Percentiles rank a stretch among this genome's conserved stretches.
These are phyloP conservation scores for Axea sp. DNA, from an alignment of 2,888 invertebrate species.

Conservation along the genomic window DNA sequence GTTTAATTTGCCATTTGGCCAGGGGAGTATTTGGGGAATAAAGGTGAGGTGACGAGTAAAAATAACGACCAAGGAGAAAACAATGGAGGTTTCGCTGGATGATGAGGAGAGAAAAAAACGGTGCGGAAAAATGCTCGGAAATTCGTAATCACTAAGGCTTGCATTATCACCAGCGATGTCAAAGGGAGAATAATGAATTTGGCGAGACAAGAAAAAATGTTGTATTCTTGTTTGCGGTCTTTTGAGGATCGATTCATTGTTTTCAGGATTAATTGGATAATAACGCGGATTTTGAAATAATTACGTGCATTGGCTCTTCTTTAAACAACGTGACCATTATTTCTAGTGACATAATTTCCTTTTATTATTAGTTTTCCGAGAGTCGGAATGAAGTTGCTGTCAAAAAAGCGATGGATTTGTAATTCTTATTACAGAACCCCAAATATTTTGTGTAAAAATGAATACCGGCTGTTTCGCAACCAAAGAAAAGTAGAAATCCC, in stretches of 20 bases:
- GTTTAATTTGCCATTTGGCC: conserved; percentile 48
- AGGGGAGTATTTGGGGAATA: conserved; percentile 20
- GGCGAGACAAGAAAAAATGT: conserved; percentile 7
- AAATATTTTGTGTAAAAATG: too few species aligned
- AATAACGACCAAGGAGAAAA: conserved; percentile 24
- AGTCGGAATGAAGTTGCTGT: too few species aligned
- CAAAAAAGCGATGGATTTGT: too few species aligned
- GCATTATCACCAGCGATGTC: conserved; percentile 4
- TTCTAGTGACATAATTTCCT: too few species aligned
- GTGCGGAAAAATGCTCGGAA: conserved; percentile 14
- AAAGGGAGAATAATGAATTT: conserved; percentile 20
- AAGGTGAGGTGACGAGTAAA: conserved; percentile 31
- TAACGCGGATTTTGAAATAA: neutral
- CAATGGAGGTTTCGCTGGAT: conserved; percentile 22
- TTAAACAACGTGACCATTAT: too few species aligned
- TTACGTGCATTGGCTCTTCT: too few species aligned
- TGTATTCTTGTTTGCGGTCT: neutral
- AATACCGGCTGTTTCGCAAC: too few species aligned
- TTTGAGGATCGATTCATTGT: neutral
- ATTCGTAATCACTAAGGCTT: conserved; percentile 15
- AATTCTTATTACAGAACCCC: too few species aligned
- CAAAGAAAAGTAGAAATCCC: too few species aligned
- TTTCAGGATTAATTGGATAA: neutral
- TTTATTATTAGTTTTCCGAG: too few species aligned
- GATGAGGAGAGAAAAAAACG: conserved; percentile 11